These are phyloP conservation scores for Eurypyga helias DNA, from an alignment of 2,113 vertebrate species.

Conservation along the genomic window DNA sequence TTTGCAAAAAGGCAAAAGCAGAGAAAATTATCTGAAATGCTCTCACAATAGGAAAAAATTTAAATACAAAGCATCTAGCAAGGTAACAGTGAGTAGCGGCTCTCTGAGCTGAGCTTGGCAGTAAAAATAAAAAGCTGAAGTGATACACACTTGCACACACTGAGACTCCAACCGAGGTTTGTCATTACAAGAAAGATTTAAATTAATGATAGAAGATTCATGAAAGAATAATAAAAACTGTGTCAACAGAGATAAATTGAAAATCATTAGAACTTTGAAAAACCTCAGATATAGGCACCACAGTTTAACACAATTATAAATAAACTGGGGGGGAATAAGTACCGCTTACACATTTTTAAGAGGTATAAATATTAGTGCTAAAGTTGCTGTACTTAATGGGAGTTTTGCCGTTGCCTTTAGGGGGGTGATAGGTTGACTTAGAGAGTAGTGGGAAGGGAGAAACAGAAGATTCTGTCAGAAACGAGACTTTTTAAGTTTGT, in stretches of 20 bases:
- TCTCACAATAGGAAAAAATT: not conserved
- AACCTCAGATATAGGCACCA: not conserved
- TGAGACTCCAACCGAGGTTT: not conserved
- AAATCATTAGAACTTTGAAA: not conserved
- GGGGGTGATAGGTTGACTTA: not conserved
- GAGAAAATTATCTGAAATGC: not conserved
- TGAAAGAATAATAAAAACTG: conserved; percentile 6
- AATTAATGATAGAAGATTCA: conserved; percentile 15
- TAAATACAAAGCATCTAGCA: not conserved
- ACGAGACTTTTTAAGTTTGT: not conserved
- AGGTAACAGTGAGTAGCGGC: not conserved
- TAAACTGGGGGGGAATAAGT: not conserved
- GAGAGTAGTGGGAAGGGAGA: not conserved
- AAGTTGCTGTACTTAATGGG: not conserved
- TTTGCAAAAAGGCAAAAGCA: not conserved
- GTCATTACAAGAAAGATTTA: conserved; percentile 8
- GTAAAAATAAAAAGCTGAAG: not conserved
- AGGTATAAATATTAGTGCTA: not conserved
- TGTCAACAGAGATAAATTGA: not conserved
- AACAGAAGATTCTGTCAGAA: not conserved
- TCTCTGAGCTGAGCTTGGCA: not conserved
- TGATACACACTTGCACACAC: not conserved
- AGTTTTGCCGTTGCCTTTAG: not conserved
- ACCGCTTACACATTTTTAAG: not conserved
- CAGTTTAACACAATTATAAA: not conserved